Evolutionary conservation across 2,113 vertebrate species (phyloP).

Genomic region (Cranoglanis bouderius): DNA sequence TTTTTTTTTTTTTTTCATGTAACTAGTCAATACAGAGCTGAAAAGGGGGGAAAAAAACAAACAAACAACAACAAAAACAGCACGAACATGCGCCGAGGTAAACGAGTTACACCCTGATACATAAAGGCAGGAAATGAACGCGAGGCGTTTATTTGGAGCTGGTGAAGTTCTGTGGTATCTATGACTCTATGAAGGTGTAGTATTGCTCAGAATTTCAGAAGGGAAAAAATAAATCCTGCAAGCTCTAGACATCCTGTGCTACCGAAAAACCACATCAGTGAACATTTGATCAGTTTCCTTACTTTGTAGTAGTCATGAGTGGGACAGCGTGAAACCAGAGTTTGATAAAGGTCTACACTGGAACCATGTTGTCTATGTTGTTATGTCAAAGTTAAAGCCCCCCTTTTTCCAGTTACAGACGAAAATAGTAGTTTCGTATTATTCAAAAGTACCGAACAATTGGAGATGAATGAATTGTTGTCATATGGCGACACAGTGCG

Average conservation of each 20-base stretch:
- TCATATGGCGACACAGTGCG: no score
- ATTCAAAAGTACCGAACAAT: no score
- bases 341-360: neutral
- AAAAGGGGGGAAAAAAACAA: no score
- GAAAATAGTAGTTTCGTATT: no score
- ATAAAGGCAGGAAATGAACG: neutral
- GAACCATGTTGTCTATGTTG: neutral
- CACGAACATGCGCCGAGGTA: no score
- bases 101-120: neutral
- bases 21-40: neutral
- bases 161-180: no score
- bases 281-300: neutral
- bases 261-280: neutral
- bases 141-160: neutral
- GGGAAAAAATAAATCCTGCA: neutral
- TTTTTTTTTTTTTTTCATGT: neutral
- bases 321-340: neutral
- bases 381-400: no score
- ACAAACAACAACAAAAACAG: no score
- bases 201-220: neutral
- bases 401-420: no score
- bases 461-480: no score
- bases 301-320: neutral
- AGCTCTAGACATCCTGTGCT: neutral
- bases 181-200: neutral